Evolutionary conservation across 2,113 vertebrate genomes (phyloP).

Genomic region (Ammodytes dubius): DNA sequence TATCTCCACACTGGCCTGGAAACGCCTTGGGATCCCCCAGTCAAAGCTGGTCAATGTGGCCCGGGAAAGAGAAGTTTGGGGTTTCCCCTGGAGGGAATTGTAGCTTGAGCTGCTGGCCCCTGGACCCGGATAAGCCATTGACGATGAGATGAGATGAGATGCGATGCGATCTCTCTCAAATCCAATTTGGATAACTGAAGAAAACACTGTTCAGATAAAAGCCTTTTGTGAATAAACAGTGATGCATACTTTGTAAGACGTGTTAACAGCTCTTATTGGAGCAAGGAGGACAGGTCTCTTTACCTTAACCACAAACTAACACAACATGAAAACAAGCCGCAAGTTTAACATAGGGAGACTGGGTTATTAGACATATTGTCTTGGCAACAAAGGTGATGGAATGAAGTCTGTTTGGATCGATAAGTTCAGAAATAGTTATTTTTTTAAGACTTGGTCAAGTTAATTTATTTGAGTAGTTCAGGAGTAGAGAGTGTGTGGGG

Average conservation of each 20-base stretch:
- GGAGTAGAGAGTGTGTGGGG: not conserved
- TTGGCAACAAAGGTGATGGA: not conserved
- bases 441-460: not conserved
- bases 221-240: not conserved
- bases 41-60: too few species aligned
- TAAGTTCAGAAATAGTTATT: too few species aligned
- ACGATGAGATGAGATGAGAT: too few species aligned
- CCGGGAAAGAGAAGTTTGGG: too few species aligned
- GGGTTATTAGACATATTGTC: not conserved
- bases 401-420: too few species aligned
- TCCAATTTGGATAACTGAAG: not conserved
- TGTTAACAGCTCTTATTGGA: not conserved
- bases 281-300: not conserved
- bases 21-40: too few species aligned
- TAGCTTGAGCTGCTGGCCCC: too few species aligned
- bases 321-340: not conserved
- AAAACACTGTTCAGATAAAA: not conserved
- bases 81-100: too few species aligned
- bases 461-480: not conserved
- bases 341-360: not conserved
- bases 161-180: too few species aligned
- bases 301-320: conserved; percentile 6
- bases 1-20: too few species aligned
- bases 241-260: not conserved
- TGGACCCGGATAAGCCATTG: too few species aligned